Evolutionary conservation across 2,888 invertebrate species (phyloP), one percentile per base, ranked within the genome.

Genomic region (Odontocolon sp.): DNA sequence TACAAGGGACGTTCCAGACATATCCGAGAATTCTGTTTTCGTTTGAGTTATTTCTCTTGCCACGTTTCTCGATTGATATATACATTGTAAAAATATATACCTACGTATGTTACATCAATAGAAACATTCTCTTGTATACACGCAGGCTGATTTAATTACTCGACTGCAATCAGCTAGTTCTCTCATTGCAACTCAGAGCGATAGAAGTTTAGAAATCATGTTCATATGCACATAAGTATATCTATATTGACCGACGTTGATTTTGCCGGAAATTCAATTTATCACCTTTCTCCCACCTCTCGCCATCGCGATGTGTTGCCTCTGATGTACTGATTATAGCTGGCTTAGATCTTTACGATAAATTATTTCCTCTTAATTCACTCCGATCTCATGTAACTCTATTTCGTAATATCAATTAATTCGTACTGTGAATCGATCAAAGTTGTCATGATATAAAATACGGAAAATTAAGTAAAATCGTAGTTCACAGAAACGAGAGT

Each of bases 71-170:
- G n/a, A n/a, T n/a, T n/a, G n/a, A n/a, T n/a, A n/a, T n/a, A n/a
- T n/a, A n/a, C n/a, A n/a, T n/a, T n/a, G 9, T 9, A 31, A 3
- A n/a, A n/a, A n/a, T n/a, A n/a, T n/a, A n/a, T n/a, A n/a, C n/a
- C n/a, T n/a, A n/a, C n/a, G n/a, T n/a, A n/a, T n/a, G n/a, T n/a
- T n/a, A n/a, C n/a, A n/a, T n/a, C n/a, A n/a, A n/a, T n/a, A n/a
- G n/a, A n/a, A n/a, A n/a, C n/a, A n/a, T 23, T 1, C 23, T 14
- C 45, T 0, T n/a, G 21, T 31, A 31, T 4, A 3, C 45, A 47
- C 4, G 38, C 33, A 31, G 16, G 21, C 26, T 45, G 33, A 59
- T 69, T 52, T 40, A 31, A 69, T 69, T 28, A 61, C 14, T 31
- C 9, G 14, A 61, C 42, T 5, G 21, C 9, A 31, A 69, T 61